Base-by-base conservation (phyloP, 1,140 invertebrate species). In the Phortica variegata region DNA sequence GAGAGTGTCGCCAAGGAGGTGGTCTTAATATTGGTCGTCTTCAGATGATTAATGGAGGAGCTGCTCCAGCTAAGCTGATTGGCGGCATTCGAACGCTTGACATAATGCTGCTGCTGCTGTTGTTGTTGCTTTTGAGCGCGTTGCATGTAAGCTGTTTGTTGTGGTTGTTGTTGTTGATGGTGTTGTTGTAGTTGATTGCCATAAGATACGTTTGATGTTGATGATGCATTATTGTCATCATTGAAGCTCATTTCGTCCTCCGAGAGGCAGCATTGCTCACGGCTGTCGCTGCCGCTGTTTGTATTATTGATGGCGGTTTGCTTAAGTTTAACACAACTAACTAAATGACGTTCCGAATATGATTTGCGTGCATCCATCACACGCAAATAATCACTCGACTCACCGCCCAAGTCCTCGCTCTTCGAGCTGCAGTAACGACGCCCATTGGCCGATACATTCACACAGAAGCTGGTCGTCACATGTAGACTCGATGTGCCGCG, bases 1-100 rank as follows among this genome's bases (percentile, higher is more conserved):
- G 65, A 54, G 41, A 70, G 59, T 37, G 58, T 65, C 42, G 71
- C 72, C 63, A 74, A 49, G 39, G 71, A 74, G 54, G 63, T 74
- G 61, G 66, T 74, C 54, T 73, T 74, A 10, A 71, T 71, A 71
- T 74, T 74, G 71, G 71, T 71, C 61, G 63, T 74, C 56, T 66
- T 70, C 42, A 73, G 52, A 44, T 70, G 65, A 44, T 65, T 65
- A 7, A 73, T 73, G 49, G 69, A 70, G 43, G 62, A 73, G 49
- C 61, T 70, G 56, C 70, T 73, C 65, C 65, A 73, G 42, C 69
- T 60, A 9, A 58, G 40, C 49, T 52, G 47, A 37, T 29, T 34
- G 16, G 54, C 45, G 38, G 45, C 57, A 29, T 45, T 40, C 29
- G 37, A 17, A 29, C 47, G 58, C 37, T 5, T 42, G 38, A 31